Evolutionary conservation across 2,888 invertebrate genomes (phyloP).

Genomic region (Catotricha subobsoleta): DNA sequence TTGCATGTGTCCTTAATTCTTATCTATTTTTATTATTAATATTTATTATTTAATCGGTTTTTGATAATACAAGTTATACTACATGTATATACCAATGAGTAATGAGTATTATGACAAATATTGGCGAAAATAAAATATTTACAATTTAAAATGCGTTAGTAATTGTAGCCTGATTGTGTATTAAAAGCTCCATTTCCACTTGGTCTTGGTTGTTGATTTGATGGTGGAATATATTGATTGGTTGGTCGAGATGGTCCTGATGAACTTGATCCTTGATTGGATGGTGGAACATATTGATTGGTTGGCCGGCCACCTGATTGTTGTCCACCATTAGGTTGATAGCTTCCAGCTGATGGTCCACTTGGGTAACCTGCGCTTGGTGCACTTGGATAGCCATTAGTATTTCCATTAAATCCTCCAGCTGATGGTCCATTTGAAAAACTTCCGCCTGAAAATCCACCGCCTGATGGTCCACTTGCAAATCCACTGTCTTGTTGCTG

Average conservation of each 20-base stretch:
- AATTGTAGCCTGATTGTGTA: conserved; percentile 31
- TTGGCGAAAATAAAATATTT: too few species aligned
- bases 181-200: conserved; percentile 27
- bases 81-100: too few species aligned
- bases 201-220: conserved; percentile 1
- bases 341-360: conserved; percentile 13
- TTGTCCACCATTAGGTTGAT: conserved; percentile 13
- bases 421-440: background rate
- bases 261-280: background rate
- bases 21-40: too few species aligned
- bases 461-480: background rate
- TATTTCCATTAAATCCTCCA: background rate
- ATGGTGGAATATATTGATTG: conserved; percentile 13
- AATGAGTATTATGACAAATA: too few species aligned
- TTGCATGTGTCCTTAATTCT: too few species aligned
- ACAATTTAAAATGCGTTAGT: too few species aligned
- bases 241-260: conserved; percentile 6
- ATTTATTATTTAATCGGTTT: too few species aligned
- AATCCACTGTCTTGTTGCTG: background rate
- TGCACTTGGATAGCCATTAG: background rate
- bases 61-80: too few species aligned
- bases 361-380: conserved; percentile 17
- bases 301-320: conserved; percentile 11
- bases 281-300: conserved; percentile 13
- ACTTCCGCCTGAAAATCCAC: background rate